These are phyloP conservation scores for Canis aureus DNA, from an alignment of 2,113 vertebrate genomes.

Conservation along the genomic window DNA sequence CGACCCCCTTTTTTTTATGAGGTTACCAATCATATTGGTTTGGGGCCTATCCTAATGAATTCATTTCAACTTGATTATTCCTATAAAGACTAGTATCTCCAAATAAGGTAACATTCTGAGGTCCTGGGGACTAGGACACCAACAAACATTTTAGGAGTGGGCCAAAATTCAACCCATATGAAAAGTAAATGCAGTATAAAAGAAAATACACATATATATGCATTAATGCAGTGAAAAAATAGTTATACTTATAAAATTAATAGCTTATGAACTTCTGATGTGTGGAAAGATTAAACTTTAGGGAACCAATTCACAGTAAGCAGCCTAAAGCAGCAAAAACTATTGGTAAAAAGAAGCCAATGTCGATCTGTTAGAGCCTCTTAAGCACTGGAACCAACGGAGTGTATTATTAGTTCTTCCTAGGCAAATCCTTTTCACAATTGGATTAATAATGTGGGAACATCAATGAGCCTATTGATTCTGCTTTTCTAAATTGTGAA, in stretches of 20 bases:
- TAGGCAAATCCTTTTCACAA: not conserved
- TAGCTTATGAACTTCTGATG: not conserved
- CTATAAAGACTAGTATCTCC: not conserved
- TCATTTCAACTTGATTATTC: not conserved
- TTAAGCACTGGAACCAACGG: not conserved
- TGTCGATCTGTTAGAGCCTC: not conserved
- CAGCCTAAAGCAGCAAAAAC: not conserved
- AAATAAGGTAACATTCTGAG: not conserved
- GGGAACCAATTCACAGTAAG: not conserved
- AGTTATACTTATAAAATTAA: not conserved
- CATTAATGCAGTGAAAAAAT: not conserved
- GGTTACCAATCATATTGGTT: not conserved
- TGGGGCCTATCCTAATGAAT: not conserved
- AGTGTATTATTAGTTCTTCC: conserved; percentile 16
- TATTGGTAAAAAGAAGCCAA: not conserved
- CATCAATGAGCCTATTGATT: not conserved
- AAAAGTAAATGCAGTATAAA: not conserved
- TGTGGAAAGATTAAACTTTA: not conserved
- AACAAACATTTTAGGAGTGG: not conserved
- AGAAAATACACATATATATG: not conserved
- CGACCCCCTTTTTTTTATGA: not conserved
- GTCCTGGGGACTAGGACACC: not conserved
- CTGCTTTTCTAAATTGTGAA: not conserved
- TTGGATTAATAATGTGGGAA: conserved; percentile 2
- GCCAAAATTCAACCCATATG: not conserved